phyloP scores from a whole-genome alignment of 2,888 invertebrate genomes.

The Stegophylla sp. region DNA sequence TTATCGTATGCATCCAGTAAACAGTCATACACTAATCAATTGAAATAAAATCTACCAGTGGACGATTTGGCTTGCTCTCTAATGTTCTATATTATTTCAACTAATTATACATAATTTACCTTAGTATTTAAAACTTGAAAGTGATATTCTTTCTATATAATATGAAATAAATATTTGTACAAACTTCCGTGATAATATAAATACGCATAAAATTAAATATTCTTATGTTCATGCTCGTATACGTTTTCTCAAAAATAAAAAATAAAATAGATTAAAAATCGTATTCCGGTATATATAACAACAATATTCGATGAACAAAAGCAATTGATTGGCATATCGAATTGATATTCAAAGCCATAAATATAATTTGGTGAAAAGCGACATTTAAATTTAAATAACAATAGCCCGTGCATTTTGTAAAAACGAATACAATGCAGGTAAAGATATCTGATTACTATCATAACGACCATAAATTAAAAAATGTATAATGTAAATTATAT shows the following conservation, averaged over 20 bases:
- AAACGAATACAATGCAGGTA: not conserved
- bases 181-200: not conserved
- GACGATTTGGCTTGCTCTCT: too few species aligned
- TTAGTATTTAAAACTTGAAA: too few species aligned
- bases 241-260: not conserved
- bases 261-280: not conserved
- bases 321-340: not conserved
- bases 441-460: not conserved
- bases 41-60: too few species aligned
- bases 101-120: too few species aligned
- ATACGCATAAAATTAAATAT: not conserved
- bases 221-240: not conserved
- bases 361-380: not conserved
- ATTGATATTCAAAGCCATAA: not conserved
- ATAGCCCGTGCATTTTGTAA: not conserved
- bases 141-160: too few species aligned
- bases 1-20: too few species aligned
- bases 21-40: too few species aligned
- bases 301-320: not conserved
- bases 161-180: too few species aligned
- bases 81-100: too few species aligned
- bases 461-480: not conserved
- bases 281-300: not conserved
- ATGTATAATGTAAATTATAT: not conserved
- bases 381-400: conserved; percentile 8